These are phyloP conservation scores for Hafferia zeledoni DNA, from an alignment of 2,797 vertebrate species.

Conservation along the genomic window DNA sequence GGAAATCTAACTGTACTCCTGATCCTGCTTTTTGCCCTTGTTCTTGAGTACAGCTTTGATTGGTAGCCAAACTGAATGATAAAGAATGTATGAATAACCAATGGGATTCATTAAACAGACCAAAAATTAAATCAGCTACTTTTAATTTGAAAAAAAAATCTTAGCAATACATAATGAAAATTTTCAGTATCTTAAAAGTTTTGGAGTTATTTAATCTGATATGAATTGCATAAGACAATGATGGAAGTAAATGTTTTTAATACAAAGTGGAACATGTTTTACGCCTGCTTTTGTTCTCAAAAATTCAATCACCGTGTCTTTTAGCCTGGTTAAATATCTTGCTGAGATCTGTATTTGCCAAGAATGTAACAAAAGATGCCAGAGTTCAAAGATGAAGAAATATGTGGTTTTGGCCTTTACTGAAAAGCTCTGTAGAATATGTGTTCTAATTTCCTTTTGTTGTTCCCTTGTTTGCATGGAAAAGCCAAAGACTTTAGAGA, in stretches of 20 bases:
- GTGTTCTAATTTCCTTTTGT: neutral
- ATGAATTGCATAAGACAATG: neutral
- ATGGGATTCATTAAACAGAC: neutral
- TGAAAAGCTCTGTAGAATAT: neutral
- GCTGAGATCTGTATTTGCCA: neutral
- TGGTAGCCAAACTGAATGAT: conserved; percentile 20
- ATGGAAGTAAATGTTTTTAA: conserved; percentile 27
- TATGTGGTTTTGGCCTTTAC: neutral
- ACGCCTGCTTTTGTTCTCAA: conserved; percentile 41
- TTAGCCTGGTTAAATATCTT: conserved; percentile 49
- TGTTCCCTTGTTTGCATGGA: neutral
- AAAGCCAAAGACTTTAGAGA: neutral
- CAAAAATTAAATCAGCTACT: neutral
- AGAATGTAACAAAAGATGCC: neutral
- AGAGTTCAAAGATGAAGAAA: neutral
- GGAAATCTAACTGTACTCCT: conserved; percentile 72
- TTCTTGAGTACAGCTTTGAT: conserved; percentile 65
- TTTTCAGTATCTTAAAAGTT: neutral
- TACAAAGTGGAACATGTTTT: conserved; percentile 19
- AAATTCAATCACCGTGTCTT: conserved; percentile 39
- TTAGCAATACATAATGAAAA: neutral
- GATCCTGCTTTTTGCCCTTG: conserved; percentile 69
- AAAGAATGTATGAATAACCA: neutral
- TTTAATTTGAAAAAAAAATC: neutral
- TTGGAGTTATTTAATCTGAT: neutral